Evolutionary conservation across 2,797 vertebrate genomes (phyloP), one percentile per base, ranked within the genome.

Genomic region (Cottoperca gobio): DNA sequence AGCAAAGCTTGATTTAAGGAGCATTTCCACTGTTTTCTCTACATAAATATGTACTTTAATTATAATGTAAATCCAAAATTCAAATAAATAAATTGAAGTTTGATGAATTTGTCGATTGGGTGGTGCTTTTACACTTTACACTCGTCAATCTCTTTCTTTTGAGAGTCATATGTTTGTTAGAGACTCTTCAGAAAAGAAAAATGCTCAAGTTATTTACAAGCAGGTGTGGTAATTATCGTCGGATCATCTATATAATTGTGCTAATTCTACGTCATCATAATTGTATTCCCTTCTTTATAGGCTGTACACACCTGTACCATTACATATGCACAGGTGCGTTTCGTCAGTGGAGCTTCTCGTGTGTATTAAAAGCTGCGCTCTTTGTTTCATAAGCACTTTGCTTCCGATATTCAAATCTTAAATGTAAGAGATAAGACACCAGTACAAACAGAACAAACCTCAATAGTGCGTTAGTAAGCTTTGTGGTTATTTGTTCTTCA

Each of bases 11-110:
- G n/a, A 42, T 70, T 43, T n/a, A 43, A 57, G 4, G 14, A 52
- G 2, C 58, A 23, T 61, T 7, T 57, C 3, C 12, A 19, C 23
- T 10, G 3, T 35, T 40, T n/a, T 31, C 8, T 81, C 16, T 78
- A 53, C 28, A 43, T 8, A 52, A 24, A 19, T 52, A n/a, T 53
- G 40, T 19, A 48, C 10, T 12, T 42, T 46, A 26, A 62, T 64
- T 14, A 24, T 33, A 1, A 64, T 80, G 69, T 77, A 61, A 35
- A 76, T 55, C 0, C 8, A 13, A 76, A 73, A 84, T 55, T 76
- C 1, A 23, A 10, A 37, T 14, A 9, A 33, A 61, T 26, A 16
- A n/a, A 24, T 5, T 2, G 3, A 57, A 2, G 19, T 68, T 49
- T 42, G 17, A 46, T n/a, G 43, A 42, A 24, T 59, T 63, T 66